These are phyloP conservation scores for Papilio polyxenes DNA, from an alignment of 1,140 invertebrate genomes.

Conservation along the genomic window DNA sequence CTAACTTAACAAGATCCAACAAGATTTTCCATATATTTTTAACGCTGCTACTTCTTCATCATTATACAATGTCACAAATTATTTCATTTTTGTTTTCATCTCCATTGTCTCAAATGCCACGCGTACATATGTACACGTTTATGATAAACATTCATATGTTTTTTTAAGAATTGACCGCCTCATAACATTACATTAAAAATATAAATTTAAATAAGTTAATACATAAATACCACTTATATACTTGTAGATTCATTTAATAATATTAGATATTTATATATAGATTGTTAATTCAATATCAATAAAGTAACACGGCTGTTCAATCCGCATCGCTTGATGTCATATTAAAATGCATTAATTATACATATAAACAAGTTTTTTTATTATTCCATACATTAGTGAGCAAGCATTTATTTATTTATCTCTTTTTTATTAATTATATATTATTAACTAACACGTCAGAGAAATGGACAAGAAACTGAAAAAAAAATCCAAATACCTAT, in stretches of 20 bases:
- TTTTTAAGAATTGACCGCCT: too few species aligned
- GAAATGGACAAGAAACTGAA: background rate
- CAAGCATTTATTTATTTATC: background rate
- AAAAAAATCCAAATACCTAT: background rate
- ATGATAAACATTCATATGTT: too few species aligned
- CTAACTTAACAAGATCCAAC: background rate
- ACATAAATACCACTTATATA: background rate
- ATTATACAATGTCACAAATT: too few species aligned
- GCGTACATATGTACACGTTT: background rate
- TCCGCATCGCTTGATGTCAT: background rate
- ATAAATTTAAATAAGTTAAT: too few species aligned
- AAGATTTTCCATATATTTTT: background rate
- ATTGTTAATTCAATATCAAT: constrained; percentile 1
- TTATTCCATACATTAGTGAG: background rate
- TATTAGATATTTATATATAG: background rate
- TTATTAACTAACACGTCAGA: background rate
- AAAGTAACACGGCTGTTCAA: constrained; percentile 5
- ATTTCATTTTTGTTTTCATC: too few species aligned
- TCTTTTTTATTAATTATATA: background rate
- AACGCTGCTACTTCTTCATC: too few species aligned
- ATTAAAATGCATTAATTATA: background rate
- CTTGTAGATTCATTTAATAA: background rate
- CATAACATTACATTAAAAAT: too few species aligned
- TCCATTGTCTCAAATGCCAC: background rate
- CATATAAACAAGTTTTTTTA: background rate